Percentiles rank a stretch among this genome's conserved stretches.
Evolutionary conservation across 1,140 invertebrate genomes (phyloP).

Genomic region (Eueides isabella): DNA sequence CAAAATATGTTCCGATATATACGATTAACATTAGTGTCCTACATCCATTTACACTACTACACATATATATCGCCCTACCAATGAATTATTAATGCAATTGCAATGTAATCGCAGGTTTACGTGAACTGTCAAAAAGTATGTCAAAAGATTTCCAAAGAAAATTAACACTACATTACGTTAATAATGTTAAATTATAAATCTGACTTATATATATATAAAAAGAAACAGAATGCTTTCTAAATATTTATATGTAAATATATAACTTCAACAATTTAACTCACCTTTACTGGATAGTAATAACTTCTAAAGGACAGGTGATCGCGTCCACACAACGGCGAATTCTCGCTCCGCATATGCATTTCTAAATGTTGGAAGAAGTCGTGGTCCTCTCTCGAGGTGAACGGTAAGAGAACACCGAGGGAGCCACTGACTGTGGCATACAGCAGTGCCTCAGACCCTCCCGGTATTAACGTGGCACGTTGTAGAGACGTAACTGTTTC

Average conservation of each 20-base stretch:
- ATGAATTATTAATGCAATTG: too few relatives aligned
- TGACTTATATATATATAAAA: too few relatives aligned
- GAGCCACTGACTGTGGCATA: slow-evolving; percentile 98
- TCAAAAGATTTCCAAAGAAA: too few relatives aligned
- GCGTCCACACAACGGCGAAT: slow-evolving; percentile 96
- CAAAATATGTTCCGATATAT: too few relatives aligned
- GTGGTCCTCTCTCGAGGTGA: slow-evolving; percentile 98
- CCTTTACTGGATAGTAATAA: slow-evolving; percentile 99
- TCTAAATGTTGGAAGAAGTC: slow-evolving; percentile 99
- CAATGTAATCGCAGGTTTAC: too few relatives aligned
- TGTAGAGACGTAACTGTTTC: slow-evolving; percentile 95
- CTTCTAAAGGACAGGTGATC: slow-evolving; percentile 99
- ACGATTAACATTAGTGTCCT: too few relatives aligned
- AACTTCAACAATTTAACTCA: slow-evolving; percentile 60
- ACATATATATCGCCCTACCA: too few relatives aligned
- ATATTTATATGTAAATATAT: background rate
- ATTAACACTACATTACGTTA: too few relatives aligned
- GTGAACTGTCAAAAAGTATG: too few relatives aligned
- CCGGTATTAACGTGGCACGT: slow-evolving; percentile 98
- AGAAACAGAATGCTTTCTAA: too few relatives aligned
- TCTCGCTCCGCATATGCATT: slow-evolving; percentile 99
- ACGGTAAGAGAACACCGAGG: slow-evolving; percentile 98
- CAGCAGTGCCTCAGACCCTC: slow-evolving; percentile 97
- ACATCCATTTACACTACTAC: too few relatives aligned
- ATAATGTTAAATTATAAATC: too few relatives aligned